These are phyloP conservation scores for Macaria notata DNA, from an alignment of 2,888 invertebrate species.

Conservation along the genomic window DNA sequence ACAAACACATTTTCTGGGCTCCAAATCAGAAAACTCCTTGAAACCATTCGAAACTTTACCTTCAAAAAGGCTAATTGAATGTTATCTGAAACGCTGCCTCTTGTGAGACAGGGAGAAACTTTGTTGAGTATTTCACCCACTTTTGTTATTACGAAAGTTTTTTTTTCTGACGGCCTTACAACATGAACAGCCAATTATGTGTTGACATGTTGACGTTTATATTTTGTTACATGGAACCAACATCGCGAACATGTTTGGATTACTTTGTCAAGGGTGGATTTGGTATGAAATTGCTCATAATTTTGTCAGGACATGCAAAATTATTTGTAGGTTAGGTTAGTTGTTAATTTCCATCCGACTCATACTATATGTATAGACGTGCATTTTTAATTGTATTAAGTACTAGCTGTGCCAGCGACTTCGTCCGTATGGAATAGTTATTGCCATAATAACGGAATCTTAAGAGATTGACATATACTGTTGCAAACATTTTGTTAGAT, in stretches of 20 bases:
- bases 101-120: constrained; percentile 49
- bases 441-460: no score
- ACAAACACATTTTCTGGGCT: not conserved
- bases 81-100: constrained; percentile 56
- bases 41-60: constrained; percentile 35
- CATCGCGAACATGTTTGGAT: not conserved
- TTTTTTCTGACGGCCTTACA: constrained; percentile 42
- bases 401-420: no score
- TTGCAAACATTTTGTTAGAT: no score
- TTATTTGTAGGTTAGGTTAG: no score
- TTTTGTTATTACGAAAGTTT: constrained; percentile 67
- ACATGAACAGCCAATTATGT: constrained; percentile 46
- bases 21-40: constrained; percentile 22
- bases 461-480: no score
- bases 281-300: no score
- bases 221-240: constrained; percentile 6
- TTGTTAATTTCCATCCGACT: no score
- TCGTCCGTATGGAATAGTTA: no score
- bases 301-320: no score
- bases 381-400: no score
- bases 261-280: not conserved
- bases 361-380: no score
- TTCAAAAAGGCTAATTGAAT: constrained; percentile 60
- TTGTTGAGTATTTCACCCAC: constrained; percentile 45
- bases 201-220: constrained; percentile 49